Conservation (phyloP, 2,113 vertebrate species). For the Oreotragus oreotragus region DNA sequence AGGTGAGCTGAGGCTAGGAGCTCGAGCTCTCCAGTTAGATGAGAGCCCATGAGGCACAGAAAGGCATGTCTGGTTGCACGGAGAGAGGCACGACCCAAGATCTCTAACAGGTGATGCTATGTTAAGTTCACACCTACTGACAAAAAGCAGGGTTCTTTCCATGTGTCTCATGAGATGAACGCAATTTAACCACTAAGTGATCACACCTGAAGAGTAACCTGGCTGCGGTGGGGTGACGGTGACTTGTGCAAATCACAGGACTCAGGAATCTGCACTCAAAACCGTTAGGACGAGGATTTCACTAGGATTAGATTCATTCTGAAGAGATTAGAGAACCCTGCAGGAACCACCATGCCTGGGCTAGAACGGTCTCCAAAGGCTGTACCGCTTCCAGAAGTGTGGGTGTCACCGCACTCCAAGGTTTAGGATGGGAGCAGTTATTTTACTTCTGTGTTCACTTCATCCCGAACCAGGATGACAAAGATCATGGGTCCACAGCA, state of each 20-base stretch:
- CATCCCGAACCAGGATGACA: not conserved
- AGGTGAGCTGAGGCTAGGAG: not conserved
- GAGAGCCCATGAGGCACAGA: not conserved
- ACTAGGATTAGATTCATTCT: not conserved
- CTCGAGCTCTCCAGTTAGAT: not conserved
- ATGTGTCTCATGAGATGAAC: not conserved
- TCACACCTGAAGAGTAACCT: not conserved
- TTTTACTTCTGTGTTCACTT: not conserved
- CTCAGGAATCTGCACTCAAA: not conserved
- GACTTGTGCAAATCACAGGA: rapidly evolving
- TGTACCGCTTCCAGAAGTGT: not conserved
- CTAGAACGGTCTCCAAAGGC: not conserved
- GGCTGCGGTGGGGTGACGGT: not conserved
- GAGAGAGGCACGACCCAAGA: not conserved
- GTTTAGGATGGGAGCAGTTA: not conserved
- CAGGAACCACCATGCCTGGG: not conserved
- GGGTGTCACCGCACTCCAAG: not conserved
- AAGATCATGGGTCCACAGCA: not conserved
- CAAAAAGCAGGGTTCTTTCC: not conserved
- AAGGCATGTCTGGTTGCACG: not conserved
- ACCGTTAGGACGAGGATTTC: not conserved
- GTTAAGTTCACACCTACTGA: not conserved
- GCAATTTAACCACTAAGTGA: not conserved
- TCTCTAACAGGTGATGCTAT: not conserved
- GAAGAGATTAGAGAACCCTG: not conserved